Evolutionary conservation across 1,140 invertebrate genomes (phyloP), one percentile per base, ranked within the genome.

Genomic region (Diabrotica virgifera): DNA sequence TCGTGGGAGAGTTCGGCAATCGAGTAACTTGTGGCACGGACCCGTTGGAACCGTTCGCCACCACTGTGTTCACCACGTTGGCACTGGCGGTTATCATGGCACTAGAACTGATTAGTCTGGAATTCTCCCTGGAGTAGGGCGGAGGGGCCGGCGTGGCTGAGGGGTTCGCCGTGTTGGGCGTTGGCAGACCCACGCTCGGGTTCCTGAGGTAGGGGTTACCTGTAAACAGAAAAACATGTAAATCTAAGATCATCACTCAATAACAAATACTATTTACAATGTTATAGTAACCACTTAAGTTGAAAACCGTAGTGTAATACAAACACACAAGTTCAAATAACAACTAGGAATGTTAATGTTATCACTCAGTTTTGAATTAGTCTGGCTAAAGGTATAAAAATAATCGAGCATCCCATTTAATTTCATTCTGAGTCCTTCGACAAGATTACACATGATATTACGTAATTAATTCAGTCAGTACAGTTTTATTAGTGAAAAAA

Each of bases 131-230:
- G 14, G 76, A 74, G 60, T 91, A 91, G 10, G 87, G 89, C 0
- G 90, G 90, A 50, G 89, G 90, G 55, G 90, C 90, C 13, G 90
- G 90, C 38, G 90, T 91, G 2, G 89, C 87, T 46, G 87, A 87
- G 5, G 89, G 89, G 79, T 90, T 90, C 5, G 90, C 88, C 24
- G 89, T 87, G 72, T 89, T 87, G 6, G 75, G 77, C 63, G 79
- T 79, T 60, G 78, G 78, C 66, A 78, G 71, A 61, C 77, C 75
- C 62, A 81, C 80, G 59, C 73, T 82, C 63, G 83, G 80, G 53
- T 82, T 86, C 76, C 92, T 83, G 64, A 95, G 81, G 78, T 94
- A 94, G 0, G 92, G 92, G 81, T 94, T 72, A 46, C 40, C 40
- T 46, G 4, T 94, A 6, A 46, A 46, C 40, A n/a, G 6, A 46